Percentiles rank a stretch among this genome's conserved stretches.
These are phyloP conservation scores for Micromussa lordhowensis DNA, from an alignment of 92 coral and sea anemone species.

Conservation along the genomic window DNA sequence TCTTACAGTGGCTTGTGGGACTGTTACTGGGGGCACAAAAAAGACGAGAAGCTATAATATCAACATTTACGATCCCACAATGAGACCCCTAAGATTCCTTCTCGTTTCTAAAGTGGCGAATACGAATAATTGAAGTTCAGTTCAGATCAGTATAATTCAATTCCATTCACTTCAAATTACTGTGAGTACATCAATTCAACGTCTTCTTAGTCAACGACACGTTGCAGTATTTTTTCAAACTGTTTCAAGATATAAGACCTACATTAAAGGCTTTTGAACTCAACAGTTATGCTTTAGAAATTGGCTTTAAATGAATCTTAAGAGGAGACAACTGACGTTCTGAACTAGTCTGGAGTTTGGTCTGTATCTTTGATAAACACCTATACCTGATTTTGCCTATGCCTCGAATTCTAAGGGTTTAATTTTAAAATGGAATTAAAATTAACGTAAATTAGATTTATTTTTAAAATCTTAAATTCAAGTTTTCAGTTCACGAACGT, in stretches of 20 bases:
- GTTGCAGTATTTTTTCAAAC: background rate
- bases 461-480: background rate
- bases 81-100: too few relatives aligned
- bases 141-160: background rate
- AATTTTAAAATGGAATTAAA: background rate
- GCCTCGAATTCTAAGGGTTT: background rate
- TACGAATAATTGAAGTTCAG: background rate
- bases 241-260: background rate
- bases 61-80: too few relatives aligned
- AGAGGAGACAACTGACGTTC: background rate
- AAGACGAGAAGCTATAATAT: too few relatives aligned
- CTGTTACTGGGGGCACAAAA: too few relatives aligned
- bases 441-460: background rate
- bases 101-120: too few relatives aligned
- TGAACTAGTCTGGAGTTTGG: background rate
- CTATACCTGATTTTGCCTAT: background rate
- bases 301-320: background rate
- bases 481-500: slow-evolving; percentile 49
- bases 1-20: too few relatives aligned
- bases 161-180: too few relatives aligned
- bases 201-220: too few relatives aligned
- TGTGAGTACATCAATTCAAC: too few relatives aligned
- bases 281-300: background rate
- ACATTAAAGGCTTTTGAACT: background rate
- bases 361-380: too few relatives aligned